Evolutionary conservation across 2,888 invertebrate species (phyloP).

Genomic region (Acrobasis repandana): DNA sequence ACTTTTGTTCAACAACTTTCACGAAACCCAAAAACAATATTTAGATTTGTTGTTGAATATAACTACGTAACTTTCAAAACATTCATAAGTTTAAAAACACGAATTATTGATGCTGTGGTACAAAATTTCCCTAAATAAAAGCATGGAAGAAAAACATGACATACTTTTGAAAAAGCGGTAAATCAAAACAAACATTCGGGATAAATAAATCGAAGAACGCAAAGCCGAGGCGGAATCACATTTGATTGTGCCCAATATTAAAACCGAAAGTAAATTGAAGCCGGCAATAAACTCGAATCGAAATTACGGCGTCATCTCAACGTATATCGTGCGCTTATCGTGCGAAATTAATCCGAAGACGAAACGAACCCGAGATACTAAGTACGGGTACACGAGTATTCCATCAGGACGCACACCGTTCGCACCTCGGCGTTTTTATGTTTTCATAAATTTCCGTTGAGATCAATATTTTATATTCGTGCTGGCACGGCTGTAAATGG

Average conservation of each 20-base stretch:
- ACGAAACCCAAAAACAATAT: too few species aligned
- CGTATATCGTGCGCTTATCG: neutral
- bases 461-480: conserved; percentile 80
- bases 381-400: conserved; percentile 55
- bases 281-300: conserved; percentile 10
- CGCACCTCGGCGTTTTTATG: conserved; percentile 71
- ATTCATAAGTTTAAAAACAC: too few species aligned
- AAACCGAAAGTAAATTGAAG: conserved; percentile 13
- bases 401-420: conserved; percentile 53
- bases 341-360: neutral
- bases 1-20: too few species aligned
- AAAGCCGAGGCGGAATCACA: neutral
- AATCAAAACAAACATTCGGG: neutral
- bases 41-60: too few species aligned
- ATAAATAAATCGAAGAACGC: conserved; percentile 1
- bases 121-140: too few species aligned
- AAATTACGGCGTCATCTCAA: neutral
- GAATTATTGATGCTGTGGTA: too few species aligned
- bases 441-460: conserved; percentile 77
- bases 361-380: conserved; percentile 18
- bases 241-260: conserved; percentile 13
- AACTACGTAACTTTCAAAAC: too few species aligned
- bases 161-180: neutral
- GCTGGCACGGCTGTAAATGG: conserved; percentile 59
- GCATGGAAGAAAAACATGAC: neutral